These are phyloP conservation scores for Theocolax elegans DNA, from an alignment of 1,140 invertebrate genomes.

Conservation along the genomic window DNA sequence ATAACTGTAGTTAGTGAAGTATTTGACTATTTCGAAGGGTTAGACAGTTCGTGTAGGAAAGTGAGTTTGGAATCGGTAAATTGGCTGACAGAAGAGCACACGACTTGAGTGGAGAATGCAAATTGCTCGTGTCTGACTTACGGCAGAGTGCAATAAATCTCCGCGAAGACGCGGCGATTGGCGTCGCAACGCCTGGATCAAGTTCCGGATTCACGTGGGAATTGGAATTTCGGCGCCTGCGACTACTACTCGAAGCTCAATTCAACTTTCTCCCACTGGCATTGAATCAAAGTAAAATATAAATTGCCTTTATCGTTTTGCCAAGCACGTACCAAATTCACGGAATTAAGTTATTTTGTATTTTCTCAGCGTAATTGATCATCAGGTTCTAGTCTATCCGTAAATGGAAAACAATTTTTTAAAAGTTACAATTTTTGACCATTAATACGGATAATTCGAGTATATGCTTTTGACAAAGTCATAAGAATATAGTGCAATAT, in stretches of 20 bases:
- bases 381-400: no score
- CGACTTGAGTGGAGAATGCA: conserved; percentile 53
- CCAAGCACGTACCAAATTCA: neutral
- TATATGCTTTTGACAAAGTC: no score
- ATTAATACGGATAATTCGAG: no score
- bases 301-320: conserved; percentile 7
- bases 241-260: neutral
- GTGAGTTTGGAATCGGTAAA: neutral
- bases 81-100: conserved; percentile 33
- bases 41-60: neutral
- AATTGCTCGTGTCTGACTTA: conserved; percentile 58
- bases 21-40: neutral
- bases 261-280: neutral
- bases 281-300: conserved; percentile 19
- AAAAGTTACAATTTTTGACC: no score
- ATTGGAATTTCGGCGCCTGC: conserved; percentile 9
- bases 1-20: no score
- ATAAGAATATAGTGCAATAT: no score
- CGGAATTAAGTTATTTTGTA: conserved; percentile 4
- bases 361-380: neutral
- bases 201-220: conserved; percentile 46
- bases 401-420: no score
- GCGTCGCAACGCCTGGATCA: conserved; percentile 51
- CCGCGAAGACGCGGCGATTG: conserved; percentile 58
- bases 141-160: conserved; percentile 58